Percentiles rank a stretch among this genome's conserved stretches.
Conservation (phyloP, 2,113 vertebrate species). For the Turnix velox region DNA sequence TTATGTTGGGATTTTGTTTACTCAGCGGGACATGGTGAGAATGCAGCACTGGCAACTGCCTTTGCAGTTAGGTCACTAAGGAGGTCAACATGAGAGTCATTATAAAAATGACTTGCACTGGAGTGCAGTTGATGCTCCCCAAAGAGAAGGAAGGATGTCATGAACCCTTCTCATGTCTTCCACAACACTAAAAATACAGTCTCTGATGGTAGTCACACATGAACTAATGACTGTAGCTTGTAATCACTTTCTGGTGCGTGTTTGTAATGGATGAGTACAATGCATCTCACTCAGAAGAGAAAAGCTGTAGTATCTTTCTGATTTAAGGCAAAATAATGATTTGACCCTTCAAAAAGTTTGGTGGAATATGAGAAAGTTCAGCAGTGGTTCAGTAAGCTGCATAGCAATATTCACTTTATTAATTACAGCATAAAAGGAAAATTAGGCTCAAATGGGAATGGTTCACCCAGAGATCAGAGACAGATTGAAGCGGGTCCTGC, state of each 20-base stretch:
- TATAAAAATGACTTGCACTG: background rate
- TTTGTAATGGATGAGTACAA: background rate
- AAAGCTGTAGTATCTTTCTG: background rate
- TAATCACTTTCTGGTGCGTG: rapidly evolving
- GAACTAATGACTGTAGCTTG: background rate
- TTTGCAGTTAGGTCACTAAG: background rate
- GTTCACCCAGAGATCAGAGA: background rate
- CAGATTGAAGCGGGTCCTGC: background rate
- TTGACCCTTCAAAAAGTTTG: background rate
- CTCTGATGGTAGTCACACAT: background rate
- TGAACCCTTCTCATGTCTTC: background rate
- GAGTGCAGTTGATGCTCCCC: background rate
- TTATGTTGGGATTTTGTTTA: background rate
- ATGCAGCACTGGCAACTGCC: background rate
- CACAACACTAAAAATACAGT: background rate
- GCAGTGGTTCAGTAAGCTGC: background rate
- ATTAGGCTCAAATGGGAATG: background rate
- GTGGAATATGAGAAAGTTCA: background rate
- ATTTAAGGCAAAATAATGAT: background rate
- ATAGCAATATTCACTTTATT: background rate
- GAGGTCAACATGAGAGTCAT: background rate
- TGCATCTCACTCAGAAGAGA: background rate
- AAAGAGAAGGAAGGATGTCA: background rate
- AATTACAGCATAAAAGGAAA: background rate
- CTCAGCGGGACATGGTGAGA: background rate